Percentiles rank a stretch among this genome's conserved stretches.
These are phyloP conservation scores for Scyliorhinus canicula DNA, from an alignment of 2,797 vertebrate species.

Conservation along the genomic window DNA sequence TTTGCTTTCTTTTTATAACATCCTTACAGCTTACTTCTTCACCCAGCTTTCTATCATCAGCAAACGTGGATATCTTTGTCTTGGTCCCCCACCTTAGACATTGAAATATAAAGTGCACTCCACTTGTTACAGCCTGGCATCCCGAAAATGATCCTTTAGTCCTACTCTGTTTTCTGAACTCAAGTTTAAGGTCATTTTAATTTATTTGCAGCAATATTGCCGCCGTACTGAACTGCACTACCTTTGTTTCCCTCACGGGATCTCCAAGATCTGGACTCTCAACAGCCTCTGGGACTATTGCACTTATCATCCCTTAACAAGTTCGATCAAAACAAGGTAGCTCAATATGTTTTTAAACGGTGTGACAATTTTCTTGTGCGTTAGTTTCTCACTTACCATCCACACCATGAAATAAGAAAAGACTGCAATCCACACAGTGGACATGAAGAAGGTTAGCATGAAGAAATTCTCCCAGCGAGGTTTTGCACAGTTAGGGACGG, in stretches of 20 bases:
- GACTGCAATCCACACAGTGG: constrained; percentile 89
- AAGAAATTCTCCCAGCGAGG: constrained; percentile 88
- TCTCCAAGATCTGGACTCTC: background rate
- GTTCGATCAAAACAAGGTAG: background rate
- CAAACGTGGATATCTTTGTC: background rate
- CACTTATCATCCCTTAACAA: background rate
- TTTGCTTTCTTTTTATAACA: background rate
- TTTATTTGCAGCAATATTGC: background rate
- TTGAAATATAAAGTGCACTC: background rate
- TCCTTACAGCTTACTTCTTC: background rate
- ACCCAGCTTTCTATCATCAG: background rate
- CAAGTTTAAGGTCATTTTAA: background rate
- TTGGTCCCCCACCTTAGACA: background rate
- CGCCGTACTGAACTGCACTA: background rate
- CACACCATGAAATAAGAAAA: constrained; percentile 98
- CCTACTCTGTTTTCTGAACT: background rate
- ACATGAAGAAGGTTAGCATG: constrained; percentile 87
- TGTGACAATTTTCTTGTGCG: background rate
- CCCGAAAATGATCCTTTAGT: background rate
- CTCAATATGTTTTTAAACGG: background rate
- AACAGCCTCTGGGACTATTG: no score
- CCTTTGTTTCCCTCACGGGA: background rate
- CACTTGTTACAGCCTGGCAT: background rate
- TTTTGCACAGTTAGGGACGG: constrained; percentile 85
- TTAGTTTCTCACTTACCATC: constrained; percentile 73